A percentile compares a stretch with the other conserved stretches of the same genome.
phyloP scores from a whole-genome alignment of 92 coral and sea anemone species.

The Ricordea florida region DNA sequence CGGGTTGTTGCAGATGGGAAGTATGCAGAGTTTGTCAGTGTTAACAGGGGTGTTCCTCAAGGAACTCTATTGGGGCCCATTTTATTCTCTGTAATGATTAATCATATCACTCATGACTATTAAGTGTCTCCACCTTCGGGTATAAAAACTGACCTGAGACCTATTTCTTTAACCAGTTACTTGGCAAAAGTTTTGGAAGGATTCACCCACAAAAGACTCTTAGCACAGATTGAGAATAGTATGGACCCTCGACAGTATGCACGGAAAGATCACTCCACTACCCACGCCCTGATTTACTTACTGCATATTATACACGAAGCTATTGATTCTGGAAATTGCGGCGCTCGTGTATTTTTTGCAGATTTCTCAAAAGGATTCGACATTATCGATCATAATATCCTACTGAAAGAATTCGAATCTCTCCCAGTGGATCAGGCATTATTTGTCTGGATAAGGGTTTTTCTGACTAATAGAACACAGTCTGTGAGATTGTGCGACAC shows the following conservation, averaged over 20 bases:
- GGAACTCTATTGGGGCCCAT: conserved; percentile 37
- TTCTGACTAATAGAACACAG: conserved; percentile 28
- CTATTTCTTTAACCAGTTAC: conserved; percentile 46
- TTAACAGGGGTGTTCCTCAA: conserved; percentile 17
- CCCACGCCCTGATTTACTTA: conserved; percentile 23
- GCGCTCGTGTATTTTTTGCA: conserved; percentile 47
- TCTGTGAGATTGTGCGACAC: conserved; percentile 32
- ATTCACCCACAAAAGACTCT: conserved; percentile 21
- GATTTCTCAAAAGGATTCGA: conserved; percentile 54
- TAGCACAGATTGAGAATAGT: conserved; percentile 8
- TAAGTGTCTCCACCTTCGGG: conserved; percentile 29
- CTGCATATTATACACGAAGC: conserved; percentile 31
- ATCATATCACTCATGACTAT: too few species aligned
- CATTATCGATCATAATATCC: conserved; percentile 42
- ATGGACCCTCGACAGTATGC: conserved; percentile 46
- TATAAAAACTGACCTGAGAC: conserved; percentile 39
- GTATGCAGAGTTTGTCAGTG: background rate
- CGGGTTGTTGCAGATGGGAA: background rate
- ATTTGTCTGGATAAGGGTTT: conserved; percentile 37
- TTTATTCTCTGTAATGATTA: conserved; percentile 21
- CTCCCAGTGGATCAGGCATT: conserved; percentile 16
- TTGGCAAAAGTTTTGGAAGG: conserved; percentile 36
- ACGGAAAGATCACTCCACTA: conserved; percentile 11
- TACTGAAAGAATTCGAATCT: background rate
- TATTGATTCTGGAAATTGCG: conserved; percentile 20